Conservation (phyloP, 2,888 invertebrate genomes). For the Panopea generosa region DNA sequence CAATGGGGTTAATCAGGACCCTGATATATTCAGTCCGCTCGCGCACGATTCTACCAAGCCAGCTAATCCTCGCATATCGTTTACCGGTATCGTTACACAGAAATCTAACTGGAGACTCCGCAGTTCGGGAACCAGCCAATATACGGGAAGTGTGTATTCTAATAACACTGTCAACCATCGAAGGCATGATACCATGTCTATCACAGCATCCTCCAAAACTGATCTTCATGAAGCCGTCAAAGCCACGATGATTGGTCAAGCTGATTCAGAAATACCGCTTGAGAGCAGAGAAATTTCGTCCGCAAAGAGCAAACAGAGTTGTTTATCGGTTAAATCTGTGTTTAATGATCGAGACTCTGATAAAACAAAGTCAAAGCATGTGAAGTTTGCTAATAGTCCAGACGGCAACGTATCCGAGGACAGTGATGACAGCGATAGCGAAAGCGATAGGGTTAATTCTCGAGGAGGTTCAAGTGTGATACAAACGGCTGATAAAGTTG, state of each 20-base stretch:
- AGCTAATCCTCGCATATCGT: neutral
- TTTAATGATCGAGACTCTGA: neutral
- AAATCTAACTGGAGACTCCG: slow-evolving; percentile 14
- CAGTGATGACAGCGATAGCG: neutral
- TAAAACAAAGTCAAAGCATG: neutral
- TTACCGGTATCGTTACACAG: slow-evolving; percentile 14
- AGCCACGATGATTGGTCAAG: slow-evolving; percentile 5
- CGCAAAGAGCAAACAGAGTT: neutral
- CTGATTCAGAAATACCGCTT: neutral
- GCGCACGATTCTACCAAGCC: slow-evolving; percentile 33
- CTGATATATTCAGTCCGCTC: slow-evolving; percentile 26
- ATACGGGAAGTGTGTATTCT: slow-evolving; percentile 5
- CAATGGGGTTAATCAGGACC: slow-evolving; percentile 50
- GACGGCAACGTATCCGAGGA: slow-evolving; percentile 12
- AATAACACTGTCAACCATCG: no score
- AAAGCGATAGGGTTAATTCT: no score
- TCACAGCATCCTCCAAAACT: no score
- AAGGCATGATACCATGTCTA: no score
- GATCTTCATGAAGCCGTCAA: slow-evolving; percentile 12
- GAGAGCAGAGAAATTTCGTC: slow-evolving; percentile 1
- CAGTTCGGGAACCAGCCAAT: neutral
- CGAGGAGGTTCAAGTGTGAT: no score
- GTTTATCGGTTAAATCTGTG: neutral
- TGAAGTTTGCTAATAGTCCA: slow-evolving; percentile 4
- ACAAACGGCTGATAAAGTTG: no score